Conservation (phyloP, 2,113 vertebrate genomes). For the Ailuropoda melanoleuca region DNA sequence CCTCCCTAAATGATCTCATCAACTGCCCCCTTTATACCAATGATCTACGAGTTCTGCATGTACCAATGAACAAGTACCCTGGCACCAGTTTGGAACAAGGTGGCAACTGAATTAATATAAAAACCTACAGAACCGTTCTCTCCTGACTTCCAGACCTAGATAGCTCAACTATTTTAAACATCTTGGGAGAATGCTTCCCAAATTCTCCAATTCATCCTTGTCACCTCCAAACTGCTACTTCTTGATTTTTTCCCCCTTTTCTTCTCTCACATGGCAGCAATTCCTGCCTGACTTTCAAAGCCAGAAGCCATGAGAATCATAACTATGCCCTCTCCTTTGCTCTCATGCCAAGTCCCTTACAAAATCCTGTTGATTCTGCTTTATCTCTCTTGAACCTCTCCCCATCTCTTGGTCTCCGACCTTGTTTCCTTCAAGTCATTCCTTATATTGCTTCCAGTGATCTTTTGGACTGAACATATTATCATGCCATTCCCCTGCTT, state of each 20-base stretch:
- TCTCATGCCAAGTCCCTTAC: neutral
- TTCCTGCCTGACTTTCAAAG: neutral
- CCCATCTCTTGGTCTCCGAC: neutral
- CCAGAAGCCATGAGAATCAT: neutral
- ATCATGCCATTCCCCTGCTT: neutral
- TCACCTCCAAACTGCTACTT: neutral
- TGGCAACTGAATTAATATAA: neutral
- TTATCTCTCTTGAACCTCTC: neutral
- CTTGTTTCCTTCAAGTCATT: slow-evolving; percentile 18
- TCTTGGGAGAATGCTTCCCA: neutral
- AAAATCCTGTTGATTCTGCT: neutral
- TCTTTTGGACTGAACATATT: slow-evolving; percentile 42
- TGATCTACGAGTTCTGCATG: neutral
- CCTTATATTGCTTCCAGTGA: neutral
- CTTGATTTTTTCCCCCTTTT: neutral
- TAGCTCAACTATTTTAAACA: neutral
- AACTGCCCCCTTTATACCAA: neutral
- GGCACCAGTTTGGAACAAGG: neutral
- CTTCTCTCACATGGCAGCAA: neutral
- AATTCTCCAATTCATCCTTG: neutral
- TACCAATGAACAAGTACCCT: neutral
- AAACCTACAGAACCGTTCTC: neutral
- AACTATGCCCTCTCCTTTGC: neutral
- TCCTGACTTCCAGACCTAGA: neutral
- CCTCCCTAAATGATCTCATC: neutral